Base-by-base conservation (phyloP, 64 coral and sea anemone species). In the Orbicella faveolata region DNA sequence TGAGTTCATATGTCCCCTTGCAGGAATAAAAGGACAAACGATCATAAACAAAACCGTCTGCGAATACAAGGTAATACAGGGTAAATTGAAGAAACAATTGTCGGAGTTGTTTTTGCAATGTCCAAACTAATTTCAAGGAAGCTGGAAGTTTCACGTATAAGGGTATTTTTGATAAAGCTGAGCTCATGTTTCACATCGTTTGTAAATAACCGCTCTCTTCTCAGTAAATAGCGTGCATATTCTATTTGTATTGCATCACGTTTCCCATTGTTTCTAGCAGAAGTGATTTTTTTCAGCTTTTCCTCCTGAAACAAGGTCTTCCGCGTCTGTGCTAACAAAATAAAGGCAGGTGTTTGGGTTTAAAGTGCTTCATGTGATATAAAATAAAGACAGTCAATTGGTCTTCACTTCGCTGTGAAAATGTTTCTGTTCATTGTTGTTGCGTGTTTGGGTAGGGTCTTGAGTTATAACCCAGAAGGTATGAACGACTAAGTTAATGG, bases 361-460 rank as follows among this genome's bases (percentile, higher is more conserved):
- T n/a, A 69, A 25, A 23, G 20, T 26, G 21, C 21, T 23, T n/a
- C 66, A 69, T 9, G 1, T 9, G 66, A 26, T 69, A 69, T 69
- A 30, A 69, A 69, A 25, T 30, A 62, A 34, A 81, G 33, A 63
- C 53, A 62, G 34, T 35, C 9, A 21, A 19, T 34, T 59, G 10
- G 20, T 59, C 53, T 15, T 20, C 53, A 59, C 19, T 3, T 14
- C 54, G 20, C 59, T 81, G 79, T 19, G 79, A 81, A 81, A 59
- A 81, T 81, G 79, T 61, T 81, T 26, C 79, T 63, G 55, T 81
- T 30, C 79, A 33, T 81, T 62, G 9, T 81, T 59, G 79, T 30
- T 81, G 79, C 26, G 55, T 62, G 55, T 33, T 62, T 81, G 26
- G 14, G 9, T 5, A 48, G 54, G 9, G 26, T 54, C 25, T 62